Base-by-base conservation (phyloP, 2,113 vertebrate genomes). In the Gymnarchus niloticus region DNA sequence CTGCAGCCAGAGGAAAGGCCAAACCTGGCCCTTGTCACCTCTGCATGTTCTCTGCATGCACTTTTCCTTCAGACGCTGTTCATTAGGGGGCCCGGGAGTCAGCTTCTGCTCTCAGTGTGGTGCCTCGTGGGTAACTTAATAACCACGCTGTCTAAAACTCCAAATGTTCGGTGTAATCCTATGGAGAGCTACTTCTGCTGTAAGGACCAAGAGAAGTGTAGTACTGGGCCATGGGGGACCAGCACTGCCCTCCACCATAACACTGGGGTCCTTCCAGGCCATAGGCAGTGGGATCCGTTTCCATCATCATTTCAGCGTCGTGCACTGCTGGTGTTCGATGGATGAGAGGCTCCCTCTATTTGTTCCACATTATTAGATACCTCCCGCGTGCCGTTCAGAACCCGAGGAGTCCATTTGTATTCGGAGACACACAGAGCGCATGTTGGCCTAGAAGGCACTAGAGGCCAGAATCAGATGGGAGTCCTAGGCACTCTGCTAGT, bases 321-420 rank as follows among this genome's bases (percentile, higher is more conserved):
- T 21, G 56, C 37, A 54, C 93, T 91, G 93, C 91, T 94, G 93
- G 88, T 91, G 92, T 90, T 89, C 92, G 92, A 93, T 92, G 93
- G 91, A 89, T 89, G 90, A 93, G 93, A 91, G 93, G 91, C 89
- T 87, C 87, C 83, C 87, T 73, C 88, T 93, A 91, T 94, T 94
- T 94, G 93, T 94, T 94, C 92, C 87, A 90, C 80, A 89, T 91
- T 88, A 90, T 92, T 91, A 93, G 91, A 92, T 92, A 89, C 77
- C 65, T 78, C 85, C 84, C 83, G 82, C 87, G 87, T 88, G 83
- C 88, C 88, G 88, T 90, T 89, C 86, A 88, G 86, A 87, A 89
- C 92, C 88, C 89, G 91, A 52, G 90, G 93, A 93, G 93, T 94
- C 92, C 86, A 92, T 94, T 94, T 94, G 93, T 93, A 92, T 93